These are phyloP conservation scores for Promerops cafer DNA, from an alignment of 2,113 vertebrate species.

Conservation along the genomic window DNA sequence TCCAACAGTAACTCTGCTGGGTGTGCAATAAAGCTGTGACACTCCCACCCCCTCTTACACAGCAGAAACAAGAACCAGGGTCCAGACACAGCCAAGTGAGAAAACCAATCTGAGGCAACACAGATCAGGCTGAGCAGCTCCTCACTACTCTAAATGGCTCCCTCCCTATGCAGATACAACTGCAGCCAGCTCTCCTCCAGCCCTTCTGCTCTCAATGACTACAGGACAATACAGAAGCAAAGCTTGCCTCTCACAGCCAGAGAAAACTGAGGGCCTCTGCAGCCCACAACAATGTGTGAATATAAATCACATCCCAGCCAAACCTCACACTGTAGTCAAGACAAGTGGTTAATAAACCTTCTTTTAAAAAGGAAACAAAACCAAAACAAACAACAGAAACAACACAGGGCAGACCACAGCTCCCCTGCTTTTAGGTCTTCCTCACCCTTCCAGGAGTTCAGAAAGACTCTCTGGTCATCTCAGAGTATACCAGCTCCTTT, in stretches of 20 bases:
- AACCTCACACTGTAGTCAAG: not conserved
- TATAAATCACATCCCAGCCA: not conserved
- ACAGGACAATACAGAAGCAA: not conserved
- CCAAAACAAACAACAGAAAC: not conserved
- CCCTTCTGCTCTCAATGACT: not conserved
- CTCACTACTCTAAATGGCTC: not conserved
- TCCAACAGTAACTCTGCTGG: not conserved
- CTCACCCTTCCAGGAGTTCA: not conserved
- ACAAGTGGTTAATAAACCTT: not conserved
- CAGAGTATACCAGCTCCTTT: not conserved
- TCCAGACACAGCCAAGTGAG: not conserved
- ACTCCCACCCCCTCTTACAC: fast-evolving
- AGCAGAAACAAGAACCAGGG: not conserved
- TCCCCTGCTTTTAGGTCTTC: not conserved
- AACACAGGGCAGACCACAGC: not conserved
- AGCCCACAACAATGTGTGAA: not conserved
- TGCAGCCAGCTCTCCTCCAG: not conserved
- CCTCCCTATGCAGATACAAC: not conserved
- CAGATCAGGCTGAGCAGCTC: not conserved
- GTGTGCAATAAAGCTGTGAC: not conserved
- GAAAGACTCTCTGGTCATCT: not conserved
- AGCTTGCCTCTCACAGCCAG: not conserved
- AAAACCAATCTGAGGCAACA: not conserved
- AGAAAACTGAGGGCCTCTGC: not conserved
- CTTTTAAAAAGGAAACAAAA: not conserved